Evolutionary conservation across 2,888 invertebrate genomes (phyloP), one percentile per base, ranked within the genome.

Genomic region (Yponomeuta evonymella): DNA sequence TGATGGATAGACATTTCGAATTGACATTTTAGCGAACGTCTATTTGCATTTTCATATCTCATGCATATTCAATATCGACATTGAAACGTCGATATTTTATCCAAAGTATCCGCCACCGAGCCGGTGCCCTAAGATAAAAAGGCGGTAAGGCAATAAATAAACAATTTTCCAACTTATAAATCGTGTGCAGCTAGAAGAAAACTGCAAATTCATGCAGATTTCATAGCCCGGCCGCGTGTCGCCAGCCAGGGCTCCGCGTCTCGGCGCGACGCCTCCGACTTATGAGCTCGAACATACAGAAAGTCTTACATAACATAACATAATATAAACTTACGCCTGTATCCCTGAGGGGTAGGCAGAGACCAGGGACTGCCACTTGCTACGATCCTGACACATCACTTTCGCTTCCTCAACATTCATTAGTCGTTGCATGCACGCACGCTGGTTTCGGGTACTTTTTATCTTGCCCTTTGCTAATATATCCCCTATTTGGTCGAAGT

Each of bases 151-250:
- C 77, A 79, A 86, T 87, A 88, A 88, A 88, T 86, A 86, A 87
- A 82, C 82, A 86, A 87, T 88, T 88, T 88, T 87, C 83, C 84
- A 82, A 81, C 76, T 80, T 80, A 83, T 89, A 87, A 85, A 86
- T 85, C 78, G 79, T 76, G 80, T 82, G 79, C 82, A 86, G 85
- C 85, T 87, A 83, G 85, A 87, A 85, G 86, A 84, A 85, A 88
- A 89, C 86, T 88, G 87, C 86, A 88, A 87, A 88, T 88, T 84
- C 85, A 89, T 89, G 88, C 86, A 88, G 86, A 88, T 88, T 87
- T 87, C 81, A 82, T 81, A 78, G 82, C 82, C 77, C 75, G 75
- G 79, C 82, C 79, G 82, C 80, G 82, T 82, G 82, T 36, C 51
- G 51, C 51, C 51, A 58, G 51, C 51, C 51, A 58, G 51, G 43